These are phyloP conservation scores for Miltochrista miniata DNA, from an alignment of 2,888 invertebrate genomes.

Conservation along the genomic window DNA sequence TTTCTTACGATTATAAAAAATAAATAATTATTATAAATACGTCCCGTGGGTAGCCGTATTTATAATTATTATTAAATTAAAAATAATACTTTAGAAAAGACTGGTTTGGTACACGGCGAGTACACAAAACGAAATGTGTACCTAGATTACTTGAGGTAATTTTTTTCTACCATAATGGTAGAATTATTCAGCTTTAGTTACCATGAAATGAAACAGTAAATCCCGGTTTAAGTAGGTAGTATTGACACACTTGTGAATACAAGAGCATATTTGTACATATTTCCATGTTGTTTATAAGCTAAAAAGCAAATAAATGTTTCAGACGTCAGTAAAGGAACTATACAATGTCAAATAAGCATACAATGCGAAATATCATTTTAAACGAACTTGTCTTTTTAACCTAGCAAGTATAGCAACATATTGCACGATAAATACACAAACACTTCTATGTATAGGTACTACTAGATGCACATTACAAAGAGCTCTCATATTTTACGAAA, in stretches of 20 bases:
- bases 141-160: conserved; percentile 72
- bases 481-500: too few species aligned
- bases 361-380: neutral
- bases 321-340: conserved; percentile 4
- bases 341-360: conserved; percentile 25
- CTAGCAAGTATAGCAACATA: conserved; percentile 35
- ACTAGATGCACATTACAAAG: too few species aligned
- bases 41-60: conserved; percentile 58
- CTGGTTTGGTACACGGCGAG: conserved; percentile 71
- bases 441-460: too few species aligned
- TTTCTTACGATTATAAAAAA: conserved; percentile 73
- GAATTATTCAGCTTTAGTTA: conserved; percentile 30
- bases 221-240: conserved; percentile 30
- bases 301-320: conserved; percentile 26
- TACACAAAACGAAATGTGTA: conserved; percentile 38
- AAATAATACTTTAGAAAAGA: conserved; percentile 79
- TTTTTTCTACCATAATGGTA: conserved; percentile 33
- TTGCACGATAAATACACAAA: conserved; percentile 43
- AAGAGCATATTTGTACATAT: conserved; percentile 18
- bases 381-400: conserved; percentile 23
- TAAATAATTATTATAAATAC: conserved; percentile 46
- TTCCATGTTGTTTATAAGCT: conserved; percentile 4
- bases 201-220: conserved; percentile 28
- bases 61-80: conserved; percentile 59
- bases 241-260: conserved; percentile 33